phyloP scores from a whole-genome alignment of 2,797 vertebrate genomes.

The Neomorphus geoffroyi region DNA sequence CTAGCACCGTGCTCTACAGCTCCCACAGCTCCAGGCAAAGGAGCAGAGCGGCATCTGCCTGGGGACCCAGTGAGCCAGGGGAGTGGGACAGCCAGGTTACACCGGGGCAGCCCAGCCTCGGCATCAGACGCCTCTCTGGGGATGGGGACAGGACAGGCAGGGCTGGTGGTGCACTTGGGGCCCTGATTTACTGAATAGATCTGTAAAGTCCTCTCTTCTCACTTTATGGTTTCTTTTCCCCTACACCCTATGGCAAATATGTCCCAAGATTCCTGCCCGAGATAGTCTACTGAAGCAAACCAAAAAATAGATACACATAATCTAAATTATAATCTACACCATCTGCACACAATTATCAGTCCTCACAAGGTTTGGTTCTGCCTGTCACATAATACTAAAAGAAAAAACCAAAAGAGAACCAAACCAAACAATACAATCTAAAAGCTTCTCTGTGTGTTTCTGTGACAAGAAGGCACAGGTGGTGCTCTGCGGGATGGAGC shows the following conservation, averaged over 20 bases:
- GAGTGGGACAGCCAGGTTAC: rapidly evolving
- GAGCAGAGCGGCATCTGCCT: not conserved
- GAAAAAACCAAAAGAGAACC: not conserved
- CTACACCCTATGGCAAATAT: not conserved
- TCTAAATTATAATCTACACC: not conserved
- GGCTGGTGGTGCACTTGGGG: not conserved
- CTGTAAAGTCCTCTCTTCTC: not conserved
- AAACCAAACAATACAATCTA: not conserved
- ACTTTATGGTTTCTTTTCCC: not conserved
- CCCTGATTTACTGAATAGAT: not conserved
- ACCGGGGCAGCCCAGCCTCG: not conserved
- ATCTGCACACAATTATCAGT: not conserved
- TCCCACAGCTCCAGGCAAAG: not conserved
- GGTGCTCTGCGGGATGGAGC: not conserved
- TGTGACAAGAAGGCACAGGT: not conserved
- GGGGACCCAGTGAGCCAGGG: rapidly evolving
- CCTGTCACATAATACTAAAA: not conserved
- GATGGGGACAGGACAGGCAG: not conserved
- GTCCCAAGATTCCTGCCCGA: not conserved
- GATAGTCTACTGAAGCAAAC: not conserved
- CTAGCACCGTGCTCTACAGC: rapidly evolving
- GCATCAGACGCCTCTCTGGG: not conserved
- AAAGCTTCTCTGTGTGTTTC: rapidly evolving
- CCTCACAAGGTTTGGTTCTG: not conserved
- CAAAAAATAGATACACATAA: not conserved